phyloP scores from a whole-genome alignment of 2,888 invertebrate species.

The Chironomus tentans region DNA sequence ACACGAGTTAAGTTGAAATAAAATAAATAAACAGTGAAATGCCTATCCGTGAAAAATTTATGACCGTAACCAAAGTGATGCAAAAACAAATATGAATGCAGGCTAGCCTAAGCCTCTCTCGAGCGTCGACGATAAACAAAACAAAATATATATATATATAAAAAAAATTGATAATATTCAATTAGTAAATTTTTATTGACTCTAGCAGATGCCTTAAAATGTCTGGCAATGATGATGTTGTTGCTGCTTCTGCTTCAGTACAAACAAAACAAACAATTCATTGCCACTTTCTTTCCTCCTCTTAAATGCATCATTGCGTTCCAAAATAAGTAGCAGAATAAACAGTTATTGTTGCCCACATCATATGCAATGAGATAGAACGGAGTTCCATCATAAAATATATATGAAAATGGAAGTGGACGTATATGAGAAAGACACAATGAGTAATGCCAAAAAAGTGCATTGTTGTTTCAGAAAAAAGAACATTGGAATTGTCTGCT shows the following conservation, averaged over 20 bases:
- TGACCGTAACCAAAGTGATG: background rate
- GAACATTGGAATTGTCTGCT: too few species aligned
- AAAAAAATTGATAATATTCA: conserved; percentile 8
- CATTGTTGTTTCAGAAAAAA: background rate
- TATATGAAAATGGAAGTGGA: background rate
- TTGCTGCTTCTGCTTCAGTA: too few species aligned
- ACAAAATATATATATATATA: background rate
- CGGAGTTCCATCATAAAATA: background rate
- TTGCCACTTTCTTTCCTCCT: background rate
- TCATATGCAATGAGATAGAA: background rate
- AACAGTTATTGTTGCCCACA: background rate
- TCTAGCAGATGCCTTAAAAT: too few species aligned
- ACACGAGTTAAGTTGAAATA: background rate
- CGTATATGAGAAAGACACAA: background rate
- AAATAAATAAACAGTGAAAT: background rate
- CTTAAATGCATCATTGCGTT: background rate
- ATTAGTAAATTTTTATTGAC: background rate
- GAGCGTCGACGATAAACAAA: background rate
- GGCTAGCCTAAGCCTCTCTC: background rate
- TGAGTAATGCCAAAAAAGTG: background rate
- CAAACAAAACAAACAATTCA: background rate
- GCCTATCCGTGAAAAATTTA: background rate
- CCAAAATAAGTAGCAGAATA: background rate
- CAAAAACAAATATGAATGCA: background rate
- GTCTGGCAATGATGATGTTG: too few species aligned